A percentile compares a stretch with the other conserved stretches of the same genome.
Conservation (phyloP, 1,140 invertebrate species). For the Saccostrea glomerata region DNA sequence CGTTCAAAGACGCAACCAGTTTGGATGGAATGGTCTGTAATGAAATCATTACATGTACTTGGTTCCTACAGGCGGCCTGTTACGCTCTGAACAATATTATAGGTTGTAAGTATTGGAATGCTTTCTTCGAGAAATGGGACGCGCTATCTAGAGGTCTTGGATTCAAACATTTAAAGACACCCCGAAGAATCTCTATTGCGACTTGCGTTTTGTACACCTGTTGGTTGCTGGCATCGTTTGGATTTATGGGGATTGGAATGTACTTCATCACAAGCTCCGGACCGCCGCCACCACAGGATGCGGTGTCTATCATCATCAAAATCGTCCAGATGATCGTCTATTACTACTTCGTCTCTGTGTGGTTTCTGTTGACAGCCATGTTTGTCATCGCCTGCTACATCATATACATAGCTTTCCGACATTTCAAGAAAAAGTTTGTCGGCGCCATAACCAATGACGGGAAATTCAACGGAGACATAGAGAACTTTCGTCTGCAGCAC, state of each 20-base stretch:
- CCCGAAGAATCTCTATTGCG: constrained; percentile 34
- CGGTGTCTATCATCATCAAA: constrained; percentile 21
- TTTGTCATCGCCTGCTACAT: constrained; percentile 39
- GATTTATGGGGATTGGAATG: constrained; percentile 49
- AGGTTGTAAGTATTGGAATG: constrained; percentile 40
- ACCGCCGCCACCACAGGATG: not conserved
- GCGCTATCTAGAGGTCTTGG: constrained; percentile 25
- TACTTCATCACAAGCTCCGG: constrained; percentile 33
- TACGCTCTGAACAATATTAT: constrained; percentile 45
- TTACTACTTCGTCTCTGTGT: constrained; percentile 53
- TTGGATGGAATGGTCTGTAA: constrained; percentile 59
- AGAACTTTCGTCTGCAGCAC: constrained; percentile 42
- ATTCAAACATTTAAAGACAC: not conserved
- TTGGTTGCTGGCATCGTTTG: constrained; percentile 51
- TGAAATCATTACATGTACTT: constrained; percentile 53
- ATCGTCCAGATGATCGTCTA: constrained; percentile 46
- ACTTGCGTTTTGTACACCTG: constrained; percentile 42
- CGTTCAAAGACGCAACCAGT: constrained; percentile 39
- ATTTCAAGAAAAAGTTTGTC: constrained; percentile 45
- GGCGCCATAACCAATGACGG: constrained; percentile 42
- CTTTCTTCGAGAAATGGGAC: constrained; percentile 46
- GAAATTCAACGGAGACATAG: constrained; percentile 53
- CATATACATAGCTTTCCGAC: constrained; percentile 41
- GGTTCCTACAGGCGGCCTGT: constrained; percentile 53
- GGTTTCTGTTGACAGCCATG: constrained; percentile 52